phyloP scores from a whole-genome alignment of 1,140 invertebrate species.

The Triops cancriformis region DNA sequence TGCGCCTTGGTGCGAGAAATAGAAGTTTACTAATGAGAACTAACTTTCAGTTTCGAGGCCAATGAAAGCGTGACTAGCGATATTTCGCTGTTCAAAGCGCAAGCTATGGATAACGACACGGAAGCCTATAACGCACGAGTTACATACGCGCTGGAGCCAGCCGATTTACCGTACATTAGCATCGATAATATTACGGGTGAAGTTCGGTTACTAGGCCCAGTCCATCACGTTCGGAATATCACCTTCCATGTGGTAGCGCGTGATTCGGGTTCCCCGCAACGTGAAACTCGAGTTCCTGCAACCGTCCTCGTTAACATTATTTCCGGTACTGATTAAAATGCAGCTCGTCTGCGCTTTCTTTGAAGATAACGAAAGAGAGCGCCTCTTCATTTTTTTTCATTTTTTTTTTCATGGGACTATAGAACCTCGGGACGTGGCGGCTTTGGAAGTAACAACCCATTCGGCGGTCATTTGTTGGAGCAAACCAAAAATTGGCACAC shows the following conservation, averaged over 20 bases:
- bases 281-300: conserved; percentile 7
- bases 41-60: neutral
- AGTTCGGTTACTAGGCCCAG: neutral
- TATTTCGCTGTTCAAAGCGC: neutral
- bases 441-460: conserved; percentile 13
- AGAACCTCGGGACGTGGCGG: conserved; percentile 23
- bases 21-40: neutral
- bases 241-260: conserved; percentile 18
- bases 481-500: conserved; percentile 11
- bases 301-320: conserved; percentile 7
- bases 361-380: neutral
- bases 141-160: conserved; percentile 3
- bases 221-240: conserved; percentile 11
- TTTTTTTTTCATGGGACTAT: neutral
- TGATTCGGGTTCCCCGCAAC: conserved; percentile 9
- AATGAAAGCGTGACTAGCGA: conserved; percentile 2
- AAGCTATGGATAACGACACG: conserved; percentile 21
- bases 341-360: neutral
- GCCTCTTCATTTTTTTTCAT: neutral
- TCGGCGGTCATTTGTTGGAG: conserved; percentile 25
- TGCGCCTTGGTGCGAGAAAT: neutral
- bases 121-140: neutral
- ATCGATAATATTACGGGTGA: neutral
- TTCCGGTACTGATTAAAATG: conserved; percentile 18
- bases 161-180: conserved; percentile 6